Evolutionary conservation across 2,888 invertebrate species (phyloP), one percentile per base, ranked within the genome.

Genomic region (Drosophila paramelanica): DNA sequence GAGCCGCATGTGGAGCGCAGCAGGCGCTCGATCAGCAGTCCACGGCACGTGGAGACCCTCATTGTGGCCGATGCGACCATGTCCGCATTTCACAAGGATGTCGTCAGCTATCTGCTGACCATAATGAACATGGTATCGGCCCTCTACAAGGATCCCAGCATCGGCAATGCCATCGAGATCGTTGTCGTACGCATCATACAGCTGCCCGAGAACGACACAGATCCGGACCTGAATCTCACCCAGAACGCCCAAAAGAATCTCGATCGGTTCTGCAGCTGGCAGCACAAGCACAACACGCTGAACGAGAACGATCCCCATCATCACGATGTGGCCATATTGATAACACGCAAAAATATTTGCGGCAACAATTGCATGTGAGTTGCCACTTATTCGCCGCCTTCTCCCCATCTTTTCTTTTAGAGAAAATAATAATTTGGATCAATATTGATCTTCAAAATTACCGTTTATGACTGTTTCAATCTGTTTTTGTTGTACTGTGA

Each of bases 81-180:
- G 97, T 95, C 96, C 79, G 95, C 96, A 56, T 97, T 97, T 91
- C 97, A 98, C 93, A 95, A 96, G 83, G 96, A 96, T 90, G 94
- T 97, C 77, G 96, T 97, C 91, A 96, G 95, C 7, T 98, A 98
- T 92, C 94, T 98, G 31, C 94, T 98, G 56, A 97, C 97, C 55
- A 96, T 98, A 77, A 97, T 98, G 97, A 98, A 98, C 91, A 97
- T 98, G 96, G 98, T 96, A 27, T 96, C 96, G 6, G 94, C 95
- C 2, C 92, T 97, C n/a, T 97, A 96, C 92, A 95, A 96, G 93
- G 97, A 97, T 88, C 97, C 97, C 5, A 96, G 96, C 56, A 97
- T 98, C 81, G 98, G 98, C 52, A 98, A 98, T 93, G 96, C 96
- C 90, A 96, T 98, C 85, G 97, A 97, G 92, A 95, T 98, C 67